phyloP scores from a whole-genome alignment of 2,888 invertebrate species.

The Antheraea yamamai region DNA sequence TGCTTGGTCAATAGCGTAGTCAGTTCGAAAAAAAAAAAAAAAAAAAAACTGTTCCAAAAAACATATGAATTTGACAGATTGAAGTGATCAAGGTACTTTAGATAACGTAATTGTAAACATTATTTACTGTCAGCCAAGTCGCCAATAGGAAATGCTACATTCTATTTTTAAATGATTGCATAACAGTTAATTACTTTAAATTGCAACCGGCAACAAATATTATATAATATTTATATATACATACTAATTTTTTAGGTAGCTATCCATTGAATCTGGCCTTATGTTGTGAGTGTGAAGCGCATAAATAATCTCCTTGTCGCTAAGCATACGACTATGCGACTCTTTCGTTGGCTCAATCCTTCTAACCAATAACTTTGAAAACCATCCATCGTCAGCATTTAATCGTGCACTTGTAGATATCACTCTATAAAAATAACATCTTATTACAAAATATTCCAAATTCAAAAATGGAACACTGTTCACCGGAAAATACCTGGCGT shows the following conservation, averaged over 20 bases:
- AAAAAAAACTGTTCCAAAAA: too few relatives aligned
- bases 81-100: constrained; percentile 42
- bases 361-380: constrained; percentile 93
- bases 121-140: constrained; percentile 16
- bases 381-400: constrained; percentile 88
- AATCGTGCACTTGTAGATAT: constrained; percentile 63
- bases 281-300: constrained; percentile 97
- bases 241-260: constrained; percentile 96
- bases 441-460: constrained; percentile 44
- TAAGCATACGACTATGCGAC: constrained; percentile 97
- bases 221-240: constrained; percentile 61
- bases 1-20: too few relatives aligned
- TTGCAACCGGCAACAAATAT: constrained; percentile 33
- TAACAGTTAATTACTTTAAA: constrained; percentile 48
- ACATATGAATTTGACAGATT: constrained; percentile 13
- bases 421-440: constrained; percentile 54
- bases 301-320: constrained; percentile 97
- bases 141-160: constrained; percentile 28
- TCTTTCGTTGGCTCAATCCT: constrained; percentile 97
- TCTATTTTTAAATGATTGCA: constrained; percentile 73
- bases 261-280: constrained; percentile 92
- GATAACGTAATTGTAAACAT: constrained; percentile 40
- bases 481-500: constrained; percentile 60
- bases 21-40: too few relatives aligned
- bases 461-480: constrained; percentile 43